These are phyloP conservation scores for Falco novaeseelandiae DNA, from an alignment of 2,797 vertebrate species.

Conservation along the genomic window DNA sequence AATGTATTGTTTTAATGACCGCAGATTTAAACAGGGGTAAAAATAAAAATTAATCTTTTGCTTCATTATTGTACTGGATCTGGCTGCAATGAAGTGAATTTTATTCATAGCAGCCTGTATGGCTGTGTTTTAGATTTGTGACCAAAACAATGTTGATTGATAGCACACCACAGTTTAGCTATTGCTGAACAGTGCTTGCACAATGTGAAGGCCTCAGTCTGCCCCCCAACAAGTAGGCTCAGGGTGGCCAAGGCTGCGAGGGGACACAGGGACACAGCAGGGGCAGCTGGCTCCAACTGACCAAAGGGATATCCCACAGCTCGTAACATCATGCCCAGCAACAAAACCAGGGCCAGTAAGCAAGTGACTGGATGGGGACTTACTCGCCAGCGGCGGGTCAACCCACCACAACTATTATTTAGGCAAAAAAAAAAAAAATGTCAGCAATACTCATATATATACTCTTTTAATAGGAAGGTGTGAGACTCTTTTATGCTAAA, in stretches of 20 bases:
- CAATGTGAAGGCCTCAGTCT: neutral
- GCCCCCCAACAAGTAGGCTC: neutral
- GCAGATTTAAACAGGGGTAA: rapidly evolving
- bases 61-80: neutral
- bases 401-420: neutral
- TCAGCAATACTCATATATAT: neutral
- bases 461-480: neutral
- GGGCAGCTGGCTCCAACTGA: neutral
- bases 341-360: rapidly evolving
- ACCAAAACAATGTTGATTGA: neutral
- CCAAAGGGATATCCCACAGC: neutral
- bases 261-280: neutral
- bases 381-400: rapidly evolving
- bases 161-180: neutral
- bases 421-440: neutral
- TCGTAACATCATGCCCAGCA: neutral
- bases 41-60: no score
- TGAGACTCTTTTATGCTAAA: neutral
- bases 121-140: neutral
- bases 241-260: rapidly evolving
- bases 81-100: neutral
- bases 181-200: neutral
- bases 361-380: rapidly evolving
- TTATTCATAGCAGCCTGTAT: neutral
- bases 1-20: neutral